These are phyloP conservation scores for Cottus gobio DNA, from an alignment of 2,113 vertebrate genomes.

Conservation along the genomic window DNA sequence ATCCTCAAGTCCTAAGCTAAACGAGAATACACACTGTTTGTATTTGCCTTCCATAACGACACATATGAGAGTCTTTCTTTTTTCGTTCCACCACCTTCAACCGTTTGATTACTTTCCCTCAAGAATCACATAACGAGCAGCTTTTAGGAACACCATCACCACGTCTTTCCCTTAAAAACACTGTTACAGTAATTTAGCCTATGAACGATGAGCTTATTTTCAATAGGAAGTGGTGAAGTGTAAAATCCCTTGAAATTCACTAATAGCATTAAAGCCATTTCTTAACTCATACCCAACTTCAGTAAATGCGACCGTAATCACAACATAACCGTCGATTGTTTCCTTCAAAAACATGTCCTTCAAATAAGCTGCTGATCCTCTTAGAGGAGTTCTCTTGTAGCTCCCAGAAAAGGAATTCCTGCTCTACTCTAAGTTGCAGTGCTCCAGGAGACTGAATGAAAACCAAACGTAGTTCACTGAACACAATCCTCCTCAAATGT, in stretches of 20 bases:
- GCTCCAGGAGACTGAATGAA: background rate
- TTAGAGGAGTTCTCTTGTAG: background rate
- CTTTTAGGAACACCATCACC: background rate
- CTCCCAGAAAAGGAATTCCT: background rate
- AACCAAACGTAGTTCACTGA: background rate
- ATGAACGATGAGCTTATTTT: background rate
- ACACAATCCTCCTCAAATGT: background rate
- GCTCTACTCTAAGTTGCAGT: background rate
- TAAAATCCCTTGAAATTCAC: background rate
- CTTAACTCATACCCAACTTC: background rate
- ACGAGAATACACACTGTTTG: background rate
- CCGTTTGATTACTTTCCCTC: background rate
- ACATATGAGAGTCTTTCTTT: background rate
- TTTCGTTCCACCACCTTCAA: background rate
- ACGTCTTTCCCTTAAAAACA: too few species aligned
- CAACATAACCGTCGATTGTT: background rate
- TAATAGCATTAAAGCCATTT: background rate
- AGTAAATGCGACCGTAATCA: background rate
- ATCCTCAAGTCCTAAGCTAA: background rate
- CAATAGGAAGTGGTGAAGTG: background rate
- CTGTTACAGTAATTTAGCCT: background rate
- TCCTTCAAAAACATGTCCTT: background rate
- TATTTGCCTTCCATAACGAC: background rate
- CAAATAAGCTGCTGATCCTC: background rate
- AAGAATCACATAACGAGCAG: background rate